phyloP scores from a whole-genome alignment of 2,888 invertebrate genomes.

The Tryphoninae sp. region DNA sequence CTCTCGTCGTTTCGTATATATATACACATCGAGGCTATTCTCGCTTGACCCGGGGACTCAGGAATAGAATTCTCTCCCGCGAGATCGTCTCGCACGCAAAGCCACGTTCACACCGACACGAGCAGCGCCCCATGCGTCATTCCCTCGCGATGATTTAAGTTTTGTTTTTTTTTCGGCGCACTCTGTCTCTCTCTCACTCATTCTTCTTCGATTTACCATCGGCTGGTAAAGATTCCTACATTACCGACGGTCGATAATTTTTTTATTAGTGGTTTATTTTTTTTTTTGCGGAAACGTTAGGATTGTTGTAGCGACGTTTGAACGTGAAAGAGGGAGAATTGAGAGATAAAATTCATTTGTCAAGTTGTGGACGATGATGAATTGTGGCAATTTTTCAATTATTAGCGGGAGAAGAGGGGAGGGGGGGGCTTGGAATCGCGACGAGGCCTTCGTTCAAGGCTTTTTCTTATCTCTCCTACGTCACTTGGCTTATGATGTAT shows the following conservation, averaged over 20 bases:
- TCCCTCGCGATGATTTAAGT: not conserved
- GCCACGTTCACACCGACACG: conserved; percentile 37
- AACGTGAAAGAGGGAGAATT: not conserved
- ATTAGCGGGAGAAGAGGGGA: not conserved
- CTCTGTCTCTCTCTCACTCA: not conserved
- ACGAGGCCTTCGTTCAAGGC: conserved; percentile 16
- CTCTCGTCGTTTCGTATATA: conserved; percentile 3
- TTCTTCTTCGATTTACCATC: not conserved
- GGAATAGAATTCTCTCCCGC: conserved; percentile 69
- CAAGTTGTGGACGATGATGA: conserved; percentile 50
- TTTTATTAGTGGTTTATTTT: not conserved
- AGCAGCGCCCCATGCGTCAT: not conserved
- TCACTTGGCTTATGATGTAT: not conserved
- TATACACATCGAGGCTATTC: conserved; percentile 68
- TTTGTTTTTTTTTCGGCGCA: not conserved
- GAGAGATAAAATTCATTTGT: conserved; percentile 35
- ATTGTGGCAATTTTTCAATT: conserved; percentile 56
- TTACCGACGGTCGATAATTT: not conserved
- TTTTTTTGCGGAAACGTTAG: not conserved
- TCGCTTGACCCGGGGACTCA: conserved; percentile 70
- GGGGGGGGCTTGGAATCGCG: not conserved
- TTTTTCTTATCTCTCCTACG: not conserved
- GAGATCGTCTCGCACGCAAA: conserved; percentile 1
- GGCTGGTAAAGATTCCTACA: not conserved
- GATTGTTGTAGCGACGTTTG: not conserved